Conservation (phyloP, 2,113 vertebrate genomes). For the Fulica atra region DNA sequence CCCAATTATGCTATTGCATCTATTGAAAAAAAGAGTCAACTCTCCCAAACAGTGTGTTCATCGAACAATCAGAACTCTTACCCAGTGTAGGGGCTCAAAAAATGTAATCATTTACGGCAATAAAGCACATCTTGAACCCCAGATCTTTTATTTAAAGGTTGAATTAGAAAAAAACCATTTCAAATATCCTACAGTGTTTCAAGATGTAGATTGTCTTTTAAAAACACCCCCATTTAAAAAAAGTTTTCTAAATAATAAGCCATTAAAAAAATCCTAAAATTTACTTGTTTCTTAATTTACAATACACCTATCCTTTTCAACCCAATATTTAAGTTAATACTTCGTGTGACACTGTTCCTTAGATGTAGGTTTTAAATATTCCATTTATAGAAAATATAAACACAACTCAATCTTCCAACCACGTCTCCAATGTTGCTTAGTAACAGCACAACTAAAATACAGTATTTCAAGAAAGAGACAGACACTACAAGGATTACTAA, state of each 20-base stretch:
- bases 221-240: neutral
- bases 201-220: neutral
- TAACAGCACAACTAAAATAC: neutral
- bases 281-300: neutral
- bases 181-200: neutral
- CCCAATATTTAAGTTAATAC: neutral
- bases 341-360: neutral
- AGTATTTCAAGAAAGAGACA: neutral
- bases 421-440: neutral
- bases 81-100: neutral
- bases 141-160: neutral
- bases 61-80: neutral
- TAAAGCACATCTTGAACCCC: neutral
- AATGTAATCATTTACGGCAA: neutral
- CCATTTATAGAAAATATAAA: neutral
- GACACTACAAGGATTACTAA: neutral
- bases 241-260: neutral
- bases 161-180: neutral
- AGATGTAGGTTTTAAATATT: neutral
- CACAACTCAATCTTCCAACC: neutral
- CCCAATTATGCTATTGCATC: neutral
- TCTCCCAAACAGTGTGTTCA: neutral
- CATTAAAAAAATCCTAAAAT: neutral
- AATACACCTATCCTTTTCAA: neutral
- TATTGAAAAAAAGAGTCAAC: neutral